These are phyloP conservation scores for Sminthurinus aureus DNA, from an alignment of 2,888 invertebrate genomes.

Conservation along the genomic window DNA sequence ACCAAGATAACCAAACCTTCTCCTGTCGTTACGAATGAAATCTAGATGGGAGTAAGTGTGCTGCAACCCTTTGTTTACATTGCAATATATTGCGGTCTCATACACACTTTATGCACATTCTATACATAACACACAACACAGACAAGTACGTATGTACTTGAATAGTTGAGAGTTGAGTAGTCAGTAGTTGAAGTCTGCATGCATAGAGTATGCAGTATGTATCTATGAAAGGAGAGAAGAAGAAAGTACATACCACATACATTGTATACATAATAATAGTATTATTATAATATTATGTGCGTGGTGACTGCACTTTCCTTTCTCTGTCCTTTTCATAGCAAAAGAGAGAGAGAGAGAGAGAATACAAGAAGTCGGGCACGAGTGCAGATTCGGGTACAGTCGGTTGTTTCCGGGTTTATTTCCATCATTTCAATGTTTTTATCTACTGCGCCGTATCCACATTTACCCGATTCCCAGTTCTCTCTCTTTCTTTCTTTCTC, in stretches of 20 bases:
- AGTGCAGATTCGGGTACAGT: not conserved
- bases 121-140: no score
- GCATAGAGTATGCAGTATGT: not conserved
- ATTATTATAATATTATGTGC: not conserved
- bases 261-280: no score
- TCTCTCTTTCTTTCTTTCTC: not conserved
- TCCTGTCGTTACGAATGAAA: not conserved
- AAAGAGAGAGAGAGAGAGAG: not conserved
- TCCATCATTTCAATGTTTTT: not conserved
- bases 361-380: not conserved
- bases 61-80: constrained; percentile 17
- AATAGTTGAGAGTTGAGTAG: not conserved
- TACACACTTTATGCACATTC: not conserved
- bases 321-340: not conserved
- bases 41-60: constrained; percentile 15
- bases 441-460: not conserved
- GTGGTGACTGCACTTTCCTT: not conserved
- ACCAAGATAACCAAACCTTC: not conserved
- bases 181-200: not conserved
- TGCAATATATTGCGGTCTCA: constrained; percentile 13
- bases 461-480: not conserved
- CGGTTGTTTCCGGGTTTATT: not conserved
- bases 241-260: no score
- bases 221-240: not conserved
- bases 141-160: not conserved